Base-by-base conservation (phyloP, 2,797 vertebrate genomes). In the Sitta carolinensis region DNA sequence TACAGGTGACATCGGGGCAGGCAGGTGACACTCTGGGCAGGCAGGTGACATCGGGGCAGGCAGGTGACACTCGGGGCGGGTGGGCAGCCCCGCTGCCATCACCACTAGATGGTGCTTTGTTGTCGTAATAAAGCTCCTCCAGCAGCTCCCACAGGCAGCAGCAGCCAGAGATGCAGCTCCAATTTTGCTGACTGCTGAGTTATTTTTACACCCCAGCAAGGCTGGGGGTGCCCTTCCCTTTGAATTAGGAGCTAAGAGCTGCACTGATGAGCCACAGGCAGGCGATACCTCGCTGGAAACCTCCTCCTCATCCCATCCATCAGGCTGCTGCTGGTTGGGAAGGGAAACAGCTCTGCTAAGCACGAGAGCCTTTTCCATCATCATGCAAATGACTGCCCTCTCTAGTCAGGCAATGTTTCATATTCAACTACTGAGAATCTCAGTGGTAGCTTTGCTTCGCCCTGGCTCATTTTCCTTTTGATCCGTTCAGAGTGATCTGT, bases 71-170 rank as follows among this genome's bases (percentile, higher is more conserved):
- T 45, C 36, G 5, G 4, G 54, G 18, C 10, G 0, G 68, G 64
- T 3, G 0, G 58, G 42, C 16, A 69, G 57, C 72, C 11, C 48
- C 0, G 10, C 83, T 58, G 82, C 85, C 69, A 62, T 40, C 63
- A 55, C 96, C 96, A 91, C 96, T 96, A 97, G 95, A 84, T 96
- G 96, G 95, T 88, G 96, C 95, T 84, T 96, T 78, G 87, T 61
- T 84, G 94, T 92, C 94, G 54, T 2, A 50, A 19, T 30, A 15
- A 62, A 36, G 23, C 70, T 87, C 79, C 8, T 68, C 75, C 51
- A 20, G 5, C 58, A 6, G 45, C 84, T 93, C 58, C 61, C 84
- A 5, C 25, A 43, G 86, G 87, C 92, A 79, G 90, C 27, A 0
- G 70, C 91, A 58, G 50, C 2, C 50, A 36, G 47, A 54, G 63